These are phyloP conservation scores for Aphaenogaster ashmeadi DNA, from an alignment of 1,140 invertebrate species.

Conservation along the genomic window DNA sequence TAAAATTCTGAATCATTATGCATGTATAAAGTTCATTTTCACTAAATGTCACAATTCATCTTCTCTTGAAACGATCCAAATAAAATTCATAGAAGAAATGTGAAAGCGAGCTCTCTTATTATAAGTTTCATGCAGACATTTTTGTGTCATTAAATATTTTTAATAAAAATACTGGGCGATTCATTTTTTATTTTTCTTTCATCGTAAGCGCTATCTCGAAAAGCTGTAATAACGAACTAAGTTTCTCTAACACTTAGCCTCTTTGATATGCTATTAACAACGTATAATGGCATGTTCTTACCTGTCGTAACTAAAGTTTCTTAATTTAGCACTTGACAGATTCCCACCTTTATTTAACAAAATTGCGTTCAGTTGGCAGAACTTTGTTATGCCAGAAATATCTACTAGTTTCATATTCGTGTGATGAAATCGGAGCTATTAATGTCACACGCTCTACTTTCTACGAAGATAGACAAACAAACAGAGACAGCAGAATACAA, in stretches of 20 bases:
- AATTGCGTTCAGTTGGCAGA: constrained; percentile 41
- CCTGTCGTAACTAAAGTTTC: constrained; percentile 54
- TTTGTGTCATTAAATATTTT: neutral
- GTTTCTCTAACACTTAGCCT: constrained; percentile 21
- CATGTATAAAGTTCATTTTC: neutral
- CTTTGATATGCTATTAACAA: constrained; percentile 55
- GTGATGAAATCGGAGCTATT: constrained; percentile 71
- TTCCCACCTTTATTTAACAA: constrained; percentile 56
- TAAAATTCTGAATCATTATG: neutral
- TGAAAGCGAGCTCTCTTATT: neutral
- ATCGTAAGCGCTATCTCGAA: neutral
- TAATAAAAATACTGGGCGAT: neutral
- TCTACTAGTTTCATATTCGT: constrained; percentile 70
- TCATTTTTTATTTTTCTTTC: constrained; percentile 13
- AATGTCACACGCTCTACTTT: constrained; percentile 73
- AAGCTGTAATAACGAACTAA: constrained; percentile 55
- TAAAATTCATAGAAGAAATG: neutral
- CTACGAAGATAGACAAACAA: constrained; percentile 10
- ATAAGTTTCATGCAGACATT: neutral
- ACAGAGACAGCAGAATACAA: neutral
- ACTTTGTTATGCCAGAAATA: constrained; percentile 67
- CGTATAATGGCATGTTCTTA: constrained; percentile 59
- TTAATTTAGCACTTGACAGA: constrained; percentile 59
- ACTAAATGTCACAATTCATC: neutral
- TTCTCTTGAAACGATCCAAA: neutral